Conservation (phyloP, 2,113 vertebrate genomes). For the Mirza zaza region DNA sequence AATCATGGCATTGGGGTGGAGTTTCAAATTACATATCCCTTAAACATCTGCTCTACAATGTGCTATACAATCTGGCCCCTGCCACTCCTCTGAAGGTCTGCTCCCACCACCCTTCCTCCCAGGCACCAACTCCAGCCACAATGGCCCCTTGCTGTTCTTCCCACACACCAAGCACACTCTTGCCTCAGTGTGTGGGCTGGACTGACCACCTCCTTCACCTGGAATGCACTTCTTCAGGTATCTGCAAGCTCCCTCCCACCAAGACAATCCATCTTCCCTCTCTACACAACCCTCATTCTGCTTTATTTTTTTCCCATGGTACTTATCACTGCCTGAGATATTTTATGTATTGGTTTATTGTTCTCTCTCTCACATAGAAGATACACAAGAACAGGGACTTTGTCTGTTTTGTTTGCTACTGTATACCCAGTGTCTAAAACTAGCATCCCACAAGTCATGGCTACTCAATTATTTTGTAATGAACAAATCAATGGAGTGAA, state of each 20-base stretch:
- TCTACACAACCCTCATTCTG: background rate
- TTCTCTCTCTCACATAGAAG: background rate
- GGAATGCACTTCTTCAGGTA: slow-evolving; percentile 11
- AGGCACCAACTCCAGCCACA: background rate
- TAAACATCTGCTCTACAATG: background rate
- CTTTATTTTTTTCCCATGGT: background rate
- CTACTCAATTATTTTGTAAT: slow-evolving; percentile 26
- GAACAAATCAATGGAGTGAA: slow-evolving; percentile 24
- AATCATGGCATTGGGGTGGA: slow-evolving; percentile 1
- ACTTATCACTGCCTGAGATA: background rate
- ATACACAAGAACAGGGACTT: background rate
- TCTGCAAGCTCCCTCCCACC: background rate
- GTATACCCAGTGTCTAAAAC: background rate
- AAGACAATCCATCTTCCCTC: background rate
- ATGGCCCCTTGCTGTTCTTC: background rate
- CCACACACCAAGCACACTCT: background rate
- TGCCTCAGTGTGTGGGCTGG: background rate
- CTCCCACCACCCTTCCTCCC: background rate
- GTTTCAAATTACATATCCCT: slow-evolving; percentile 29
- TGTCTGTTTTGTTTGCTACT: background rate
- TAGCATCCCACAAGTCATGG: background rate
- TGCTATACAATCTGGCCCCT: background rate
- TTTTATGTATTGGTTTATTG: background rate
- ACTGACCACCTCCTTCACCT: background rate
- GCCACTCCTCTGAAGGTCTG: background rate